Conservation (phyloP, 2,888 invertebrate species). For the Criorhina ranunculi region DNA sequence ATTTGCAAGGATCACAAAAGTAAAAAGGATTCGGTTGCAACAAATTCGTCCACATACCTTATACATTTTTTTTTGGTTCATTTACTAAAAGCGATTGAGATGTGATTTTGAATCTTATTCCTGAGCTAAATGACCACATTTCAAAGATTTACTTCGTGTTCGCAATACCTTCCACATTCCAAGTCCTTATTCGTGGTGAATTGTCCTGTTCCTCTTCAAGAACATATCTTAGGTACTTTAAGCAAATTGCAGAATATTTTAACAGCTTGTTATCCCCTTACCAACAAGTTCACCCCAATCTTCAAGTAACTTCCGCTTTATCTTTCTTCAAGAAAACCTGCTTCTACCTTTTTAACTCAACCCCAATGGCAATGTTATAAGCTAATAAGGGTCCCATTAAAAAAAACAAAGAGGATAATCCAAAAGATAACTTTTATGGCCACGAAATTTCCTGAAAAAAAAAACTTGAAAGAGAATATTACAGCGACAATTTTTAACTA, state of each 20-base stretch:
- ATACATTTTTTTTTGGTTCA: too few species aligned
- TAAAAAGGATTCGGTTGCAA: too few species aligned
- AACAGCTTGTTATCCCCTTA: conserved; percentile 61
- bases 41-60: too few species aligned
- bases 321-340: conserved; percentile 42
- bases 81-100: too few species aligned
- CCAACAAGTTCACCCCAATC: conserved; percentile 24
- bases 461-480: conserved; percentile 73
- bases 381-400: conserved; percentile 73
- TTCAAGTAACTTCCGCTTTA: conserved; percentile 45
- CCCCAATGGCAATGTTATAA: conserved; percentile 58
- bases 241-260: conserved; percentile 66
- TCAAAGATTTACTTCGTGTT: too few species aligned
- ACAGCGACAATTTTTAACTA: conserved; percentile 75
- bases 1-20: too few species aligned
- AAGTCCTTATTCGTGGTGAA: too few species aligned
- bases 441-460: conserved; percentile 39
- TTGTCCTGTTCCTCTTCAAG: too few species aligned
- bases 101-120: too few species aligned
- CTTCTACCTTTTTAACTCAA: conserved; percentile 33
- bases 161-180: too few species aligned
- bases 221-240: conserved; percentile 33
- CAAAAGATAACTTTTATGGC: conserved; percentile 75
- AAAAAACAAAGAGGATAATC: conserved; percentile 75
- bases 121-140: too few species aligned